These are phyloP conservation scores for Mastacembelus armatus DNA, from an alignment of 2,797 vertebrate species.

Conservation along the genomic window DNA sequence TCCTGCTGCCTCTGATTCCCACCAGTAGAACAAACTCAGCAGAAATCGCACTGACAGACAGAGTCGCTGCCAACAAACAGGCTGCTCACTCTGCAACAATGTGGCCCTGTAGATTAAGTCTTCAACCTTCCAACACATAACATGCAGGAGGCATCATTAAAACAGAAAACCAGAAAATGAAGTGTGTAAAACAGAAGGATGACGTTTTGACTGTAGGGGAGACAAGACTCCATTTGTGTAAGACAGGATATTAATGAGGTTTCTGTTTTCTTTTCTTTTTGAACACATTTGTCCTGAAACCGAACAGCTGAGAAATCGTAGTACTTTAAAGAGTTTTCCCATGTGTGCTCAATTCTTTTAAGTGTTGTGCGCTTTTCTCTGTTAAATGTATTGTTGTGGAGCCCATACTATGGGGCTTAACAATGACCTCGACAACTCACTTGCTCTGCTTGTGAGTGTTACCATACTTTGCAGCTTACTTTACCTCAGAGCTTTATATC, in stretches of 20 bases:
- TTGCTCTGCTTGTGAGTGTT: conserved; percentile 54
- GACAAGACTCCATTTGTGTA: conserved; percentile 9
- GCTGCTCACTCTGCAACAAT: conserved; percentile 35
- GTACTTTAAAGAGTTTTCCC: conserved; percentile 53
- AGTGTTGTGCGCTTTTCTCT: conserved; percentile 39
- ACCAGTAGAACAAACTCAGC: conserved; percentile 65
- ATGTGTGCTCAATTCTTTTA: conserved; percentile 39
- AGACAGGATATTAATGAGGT: conserved; percentile 4
- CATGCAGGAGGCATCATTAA: conserved; percentile 15
- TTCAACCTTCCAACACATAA: conserved; percentile 45
- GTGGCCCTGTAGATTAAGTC: conserved; percentile 57
- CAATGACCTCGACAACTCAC: conserved; percentile 63
- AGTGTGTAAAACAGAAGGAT: conserved; percentile 20
- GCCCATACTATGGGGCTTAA: conserved; percentile 53
- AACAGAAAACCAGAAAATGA: conserved; percentile 16
- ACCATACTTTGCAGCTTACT: conserved; percentile 53
- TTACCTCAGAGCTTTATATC: conserved; percentile 66
- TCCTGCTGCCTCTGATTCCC: conserved; percentile 46
- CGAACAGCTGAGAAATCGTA: conserved; percentile 29
- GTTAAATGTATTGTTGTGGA: conserved; percentile 53
- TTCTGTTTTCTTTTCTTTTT: conserved; percentile 22
- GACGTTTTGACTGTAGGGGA: background rate
- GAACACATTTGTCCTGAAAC: conserved; percentile 42
- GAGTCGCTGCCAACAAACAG: conserved; percentile 43
- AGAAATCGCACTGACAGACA: conserved; percentile 48